Evolutionary conservation across 2,888 invertebrate genomes (phyloP).

Genomic region (Drymonia ruficornis): DNA sequence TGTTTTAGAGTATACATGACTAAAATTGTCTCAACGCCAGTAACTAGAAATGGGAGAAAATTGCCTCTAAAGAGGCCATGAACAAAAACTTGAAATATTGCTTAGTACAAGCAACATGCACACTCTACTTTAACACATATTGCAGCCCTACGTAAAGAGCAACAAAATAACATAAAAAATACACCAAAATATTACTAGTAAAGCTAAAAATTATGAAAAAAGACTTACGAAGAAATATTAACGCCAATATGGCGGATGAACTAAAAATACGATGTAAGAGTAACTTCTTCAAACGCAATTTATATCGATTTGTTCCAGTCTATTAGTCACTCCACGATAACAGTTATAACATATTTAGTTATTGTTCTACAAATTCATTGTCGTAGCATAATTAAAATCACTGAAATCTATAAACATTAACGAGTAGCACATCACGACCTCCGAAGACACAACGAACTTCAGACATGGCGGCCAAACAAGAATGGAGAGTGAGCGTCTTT

Average conservation of each 20-base stretch:
- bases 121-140: constrained; percentile 59
- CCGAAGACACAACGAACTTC: constrained; percentile 80
- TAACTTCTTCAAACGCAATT: constrained; percentile 75
- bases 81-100: constrained; percentile 63
- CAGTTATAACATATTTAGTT: constrained; percentile 67
- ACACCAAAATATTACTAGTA: constrained; percentile 63
- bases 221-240: constrained; percentile 85
- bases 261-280: constrained; percentile 85
- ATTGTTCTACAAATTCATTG: constrained; percentile 66
- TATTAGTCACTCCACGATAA: constrained; percentile 74
- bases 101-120: constrained; percentile 64
- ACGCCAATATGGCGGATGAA: constrained; percentile 89
- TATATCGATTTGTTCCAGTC: constrained; percentile 71
- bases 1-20: constrained; percentile 18
- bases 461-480: constrained; percentile 84
- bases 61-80: constrained; percentile 73
- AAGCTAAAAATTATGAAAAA: constrained; percentile 79
- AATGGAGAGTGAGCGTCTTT: constrained; percentile 77
- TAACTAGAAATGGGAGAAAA: constrained; percentile 63
- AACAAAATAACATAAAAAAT: constrained; percentile 66
- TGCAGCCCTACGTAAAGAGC: constrained; percentile 79
- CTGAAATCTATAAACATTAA: constrained; percentile 76
- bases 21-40: constrained; percentile 41
- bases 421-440: constrained; percentile 84
- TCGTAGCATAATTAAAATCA: constrained; percentile 68